phyloP scores from a whole-genome alignment of 2,113 vertebrate genomes.

The Oenanthe oenanthe region DNA sequence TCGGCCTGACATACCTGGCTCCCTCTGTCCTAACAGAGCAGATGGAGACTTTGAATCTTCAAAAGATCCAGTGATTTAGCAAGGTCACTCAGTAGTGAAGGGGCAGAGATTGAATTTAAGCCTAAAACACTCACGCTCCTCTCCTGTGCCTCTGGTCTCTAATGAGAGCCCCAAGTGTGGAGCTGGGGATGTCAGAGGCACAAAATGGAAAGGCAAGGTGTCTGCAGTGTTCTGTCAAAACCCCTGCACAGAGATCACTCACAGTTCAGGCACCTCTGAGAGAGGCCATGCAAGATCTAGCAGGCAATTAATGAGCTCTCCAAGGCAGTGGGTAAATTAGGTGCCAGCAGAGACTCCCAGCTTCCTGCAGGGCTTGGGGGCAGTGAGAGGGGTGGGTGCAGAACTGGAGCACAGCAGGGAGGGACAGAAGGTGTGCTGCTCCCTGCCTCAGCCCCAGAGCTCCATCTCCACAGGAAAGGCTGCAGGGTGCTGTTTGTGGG shows the following conservation, averaged over 20 bases:
- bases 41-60: not conserved
- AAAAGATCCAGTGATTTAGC: not conserved
- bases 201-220: fast-evolving
- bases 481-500: not conserved
- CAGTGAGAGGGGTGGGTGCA: not conserved
- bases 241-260: not conserved
- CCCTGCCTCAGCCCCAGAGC: not conserved
- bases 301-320: not conserved
- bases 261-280: not conserved
- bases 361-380: not conserved
- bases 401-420: not conserved
- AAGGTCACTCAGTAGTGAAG: not conserved
- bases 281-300: not conserved
- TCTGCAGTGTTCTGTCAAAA: not conserved
- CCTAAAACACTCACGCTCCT: not conserved
- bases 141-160: not conserved
- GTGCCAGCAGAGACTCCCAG: not conserved
- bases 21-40: not conserved
- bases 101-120: not conserved
- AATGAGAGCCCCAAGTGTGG: not conserved
- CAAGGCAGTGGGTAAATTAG: not conserved
- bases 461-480: not conserved
- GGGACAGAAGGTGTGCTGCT: not conserved
- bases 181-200: not conserved
- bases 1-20: not conserved